Base-by-base conservation (phyloP, 2,113 vertebrate species). In the Hypomesus transpacificus region DNA sequence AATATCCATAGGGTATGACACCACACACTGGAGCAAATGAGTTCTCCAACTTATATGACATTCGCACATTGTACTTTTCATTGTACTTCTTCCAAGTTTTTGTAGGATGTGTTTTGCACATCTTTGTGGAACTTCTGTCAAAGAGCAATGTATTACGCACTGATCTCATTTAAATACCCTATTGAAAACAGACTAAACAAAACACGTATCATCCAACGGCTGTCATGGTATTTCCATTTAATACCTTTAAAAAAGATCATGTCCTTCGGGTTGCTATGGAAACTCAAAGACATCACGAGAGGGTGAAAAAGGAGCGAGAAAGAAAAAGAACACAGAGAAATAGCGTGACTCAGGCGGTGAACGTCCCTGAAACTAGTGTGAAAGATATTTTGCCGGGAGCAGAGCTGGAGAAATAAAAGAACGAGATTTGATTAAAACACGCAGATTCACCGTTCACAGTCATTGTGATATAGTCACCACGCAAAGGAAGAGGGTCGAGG, bases 201-300 rank as follows among this genome's bases (percentile, higher is more conserved):
- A 78, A 67, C 59, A 81, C 62, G n/a, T 22, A 69, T 66, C 73
- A 74, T 46, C 68, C 68, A 39, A 64, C 56, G 50, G 52, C 59
- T 71, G 61, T 75, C 56, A 66, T 75, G 59, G 8, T 24, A 77
- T 82, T 81, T 70, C 63, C 70, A 46, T 67, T 50, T 66, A 54
- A 26, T 53, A 73, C 65, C 82, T 68, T 69, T 70, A 80, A 74
- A 63, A 46, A 71, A 14, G 71, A 81, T 59, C 59, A 14, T 81
- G 84, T 85, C 89, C 89, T 90, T 92, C 84, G 66, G 50, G 90
- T 91, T 89, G 74, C 86, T 80, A 62, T 87, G 87, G 91, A 73
- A 87, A 91, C 84, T 14, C 67, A 70, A 71, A 31, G 57, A 60
- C 78, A 64, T 56, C 14, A 24, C 70, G 70, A 66, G 66, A 67